Conservation (phyloP, 2,888 invertebrate genomes). For the Diarsia brunnea region DNA sequence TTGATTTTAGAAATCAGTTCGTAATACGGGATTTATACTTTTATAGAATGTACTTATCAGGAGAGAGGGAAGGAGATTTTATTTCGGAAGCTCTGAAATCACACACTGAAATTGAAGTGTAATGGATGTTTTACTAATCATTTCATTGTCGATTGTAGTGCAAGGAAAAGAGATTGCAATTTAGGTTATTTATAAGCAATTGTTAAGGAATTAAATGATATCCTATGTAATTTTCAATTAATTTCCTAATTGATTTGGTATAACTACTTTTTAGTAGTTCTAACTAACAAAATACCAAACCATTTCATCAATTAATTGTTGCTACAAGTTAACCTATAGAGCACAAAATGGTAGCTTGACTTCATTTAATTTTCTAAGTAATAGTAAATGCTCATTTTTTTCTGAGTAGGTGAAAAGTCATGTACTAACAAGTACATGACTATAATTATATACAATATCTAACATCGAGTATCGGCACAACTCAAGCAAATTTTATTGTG, state of each 20-base stretch:
- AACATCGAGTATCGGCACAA: not conserved
- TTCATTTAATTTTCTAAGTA: slow-evolving; percentile 16
- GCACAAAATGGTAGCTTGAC: not conserved
- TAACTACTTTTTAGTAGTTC: too few species aligned
- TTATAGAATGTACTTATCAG: not conserved
- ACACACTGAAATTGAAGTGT: not conserved
- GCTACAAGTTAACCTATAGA: not conserved
- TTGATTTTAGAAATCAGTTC: not conserved
- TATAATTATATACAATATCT: too few species aligned
- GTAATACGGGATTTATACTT: not conserved
- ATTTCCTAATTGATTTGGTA: not conserved
- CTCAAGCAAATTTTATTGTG: not conserved
- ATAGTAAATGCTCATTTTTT: not conserved
- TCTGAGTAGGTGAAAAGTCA: too few species aligned
- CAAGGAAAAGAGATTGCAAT: not conserved
- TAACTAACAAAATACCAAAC: not conserved
- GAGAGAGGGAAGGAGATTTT: too few species aligned
- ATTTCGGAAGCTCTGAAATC: not conserved
- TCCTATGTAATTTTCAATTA: not conserved
- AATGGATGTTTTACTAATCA: not conserved
- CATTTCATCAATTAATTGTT: not conserved
- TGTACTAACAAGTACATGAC: too few species aligned
- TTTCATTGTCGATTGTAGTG: not conserved
- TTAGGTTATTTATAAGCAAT: not conserved
- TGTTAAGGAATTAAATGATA: not conserved